These are phyloP conservation scores for Aeoliscus strigatus DNA, from an alignment of 2,797 vertebrate genomes.

Conservation along the genomic window DNA sequence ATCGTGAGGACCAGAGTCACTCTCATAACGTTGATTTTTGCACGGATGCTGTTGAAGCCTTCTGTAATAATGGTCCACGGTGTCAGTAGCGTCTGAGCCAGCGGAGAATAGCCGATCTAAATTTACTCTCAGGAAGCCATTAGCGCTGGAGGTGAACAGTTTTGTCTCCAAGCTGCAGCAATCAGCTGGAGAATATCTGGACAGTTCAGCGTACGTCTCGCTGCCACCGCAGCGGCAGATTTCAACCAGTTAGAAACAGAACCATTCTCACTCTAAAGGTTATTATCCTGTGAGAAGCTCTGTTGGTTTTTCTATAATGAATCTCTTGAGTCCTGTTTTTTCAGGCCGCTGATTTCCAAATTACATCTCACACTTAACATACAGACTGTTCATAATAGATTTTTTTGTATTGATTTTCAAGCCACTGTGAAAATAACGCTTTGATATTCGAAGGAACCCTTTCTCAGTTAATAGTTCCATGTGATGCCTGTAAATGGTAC, in stretches of 20 bases:
- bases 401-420: too few relatives aligned
- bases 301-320: too few relatives aligned
- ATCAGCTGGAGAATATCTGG: conserved; percentile 24
- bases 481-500: too few relatives aligned
- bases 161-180: conserved; percentile 30
- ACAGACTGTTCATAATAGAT: too few relatives aligned
- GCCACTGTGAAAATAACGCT: too few relatives aligned
- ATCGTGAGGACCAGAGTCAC: too few relatives aligned
- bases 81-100: conserved; percentile 12
- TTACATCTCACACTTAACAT: too few relatives aligned
- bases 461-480: too few relatives aligned
- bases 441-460: too few relatives aligned
- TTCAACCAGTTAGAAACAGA: conserved; percentile 15
- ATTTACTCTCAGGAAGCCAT: conserved; percentile 38
- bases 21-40: conserved; percentile 15
- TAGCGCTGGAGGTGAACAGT: conserved; percentile 28
- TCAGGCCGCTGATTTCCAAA: too few relatives aligned
- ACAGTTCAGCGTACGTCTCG: conserved; percentile 9
- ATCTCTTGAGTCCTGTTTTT: too few relatives aligned
- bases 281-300: too few relatives aligned
- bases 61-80: conserved; percentile 1
- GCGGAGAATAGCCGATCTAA: conserved; percentile 23
- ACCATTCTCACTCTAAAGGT: conserved; percentile 22
- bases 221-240: conserved; percentile 8
- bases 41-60: conserved; percentile 10